phyloP scores from a whole-genome alignment of 92 coral and sea anemone genomes.

The Parazoanthus swiftii region DNA sequence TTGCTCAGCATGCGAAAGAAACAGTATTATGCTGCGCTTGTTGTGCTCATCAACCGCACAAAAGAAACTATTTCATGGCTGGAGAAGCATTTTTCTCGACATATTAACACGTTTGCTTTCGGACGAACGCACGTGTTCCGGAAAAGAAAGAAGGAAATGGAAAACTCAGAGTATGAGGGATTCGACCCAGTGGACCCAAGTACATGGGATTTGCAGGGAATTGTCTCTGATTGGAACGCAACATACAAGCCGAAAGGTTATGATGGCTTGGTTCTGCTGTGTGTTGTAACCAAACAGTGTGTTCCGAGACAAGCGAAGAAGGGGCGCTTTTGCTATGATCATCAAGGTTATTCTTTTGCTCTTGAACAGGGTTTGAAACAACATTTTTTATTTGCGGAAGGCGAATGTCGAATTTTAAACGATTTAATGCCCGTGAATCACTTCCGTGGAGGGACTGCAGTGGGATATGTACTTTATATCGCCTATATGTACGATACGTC shows the following conservation, averaged over 20 bases:
- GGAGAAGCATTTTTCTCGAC: neutral
- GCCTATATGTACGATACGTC: neutral
- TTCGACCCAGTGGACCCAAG: neutral
- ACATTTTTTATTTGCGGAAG: conserved; percentile 18
- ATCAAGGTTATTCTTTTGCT: conserved; percentile 3
- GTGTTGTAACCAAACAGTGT: neutral
- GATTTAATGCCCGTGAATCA: neutral
- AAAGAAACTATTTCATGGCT: conserved; percentile 25
- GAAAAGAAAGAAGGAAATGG: neutral
- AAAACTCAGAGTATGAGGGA: neutral
- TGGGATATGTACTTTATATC: conserved; percentile 8
- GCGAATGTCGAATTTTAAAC: neutral
- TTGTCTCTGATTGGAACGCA: neutral
- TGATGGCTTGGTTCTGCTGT: neutral
- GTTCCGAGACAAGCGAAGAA: conserved; percentile 19
- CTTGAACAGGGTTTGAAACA: conserved; percentile 11
- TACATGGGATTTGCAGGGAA: conserved; percentile 9
- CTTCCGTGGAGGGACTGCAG: conserved; percentile 1
- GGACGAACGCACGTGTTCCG: conserved; percentile 16
- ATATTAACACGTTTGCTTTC: conserved; percentile 13
- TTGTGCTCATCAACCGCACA: conserved; percentile 22
- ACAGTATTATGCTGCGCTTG: neutral
- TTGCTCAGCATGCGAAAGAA: conserved; percentile 12
- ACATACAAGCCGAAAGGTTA: neutral
- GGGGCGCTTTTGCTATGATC: conserved; percentile 21